phyloP scores from a whole-genome alignment of 64 coral and sea anemone genomes.

The Astreopora myriophthalma region DNA sequence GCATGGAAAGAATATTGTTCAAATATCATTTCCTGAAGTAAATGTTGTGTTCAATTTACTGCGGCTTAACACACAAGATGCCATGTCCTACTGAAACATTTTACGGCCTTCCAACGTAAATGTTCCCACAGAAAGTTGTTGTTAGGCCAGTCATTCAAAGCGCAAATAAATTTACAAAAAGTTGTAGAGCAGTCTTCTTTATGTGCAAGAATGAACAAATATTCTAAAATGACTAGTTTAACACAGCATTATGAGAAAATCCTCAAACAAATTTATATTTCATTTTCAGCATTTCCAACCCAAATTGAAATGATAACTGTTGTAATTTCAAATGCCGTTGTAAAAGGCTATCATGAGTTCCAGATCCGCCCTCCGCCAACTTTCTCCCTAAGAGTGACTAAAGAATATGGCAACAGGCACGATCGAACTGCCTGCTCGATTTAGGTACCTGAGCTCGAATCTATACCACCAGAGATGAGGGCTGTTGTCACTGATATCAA shows the following conservation, averaged over 20 bases:
- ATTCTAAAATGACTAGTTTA: not conserved
- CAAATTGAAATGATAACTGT: not conserved
- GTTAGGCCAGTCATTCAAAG: not conserved
- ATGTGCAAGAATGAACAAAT: not conserved
- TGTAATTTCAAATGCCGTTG: slow-evolving; percentile 29
- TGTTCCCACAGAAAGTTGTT: not conserved
- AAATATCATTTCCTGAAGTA: no score
- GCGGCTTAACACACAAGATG: not conserved
- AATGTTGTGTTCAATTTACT: not conserved
- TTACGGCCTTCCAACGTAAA: not conserved
- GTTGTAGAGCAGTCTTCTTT: not conserved
- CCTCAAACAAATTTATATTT: not conserved
- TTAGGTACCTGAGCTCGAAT: slow-evolving; percentile 40
- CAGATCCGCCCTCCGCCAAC: slow-evolving; percentile 15
- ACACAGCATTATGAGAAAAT: not conserved
- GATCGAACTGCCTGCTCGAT: slow-evolving; percentile 48
- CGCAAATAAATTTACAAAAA: not conserved
- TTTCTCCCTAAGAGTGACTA: slow-evolving; percentile 5
- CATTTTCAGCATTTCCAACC: not conserved
- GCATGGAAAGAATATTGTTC: no score
- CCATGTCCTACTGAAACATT: not conserved
- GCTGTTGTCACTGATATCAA: slow-evolving; percentile 23
- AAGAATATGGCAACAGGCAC: slow-evolving; percentile 50
- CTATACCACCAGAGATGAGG: slow-evolving; percentile 26
- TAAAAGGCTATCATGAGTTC: slow-evolving; percentile 63